These are phyloP conservation scores for Chloebia gouldiae DNA, from an alignment of 2,113 vertebrate species.

Conservation along the genomic window DNA sequence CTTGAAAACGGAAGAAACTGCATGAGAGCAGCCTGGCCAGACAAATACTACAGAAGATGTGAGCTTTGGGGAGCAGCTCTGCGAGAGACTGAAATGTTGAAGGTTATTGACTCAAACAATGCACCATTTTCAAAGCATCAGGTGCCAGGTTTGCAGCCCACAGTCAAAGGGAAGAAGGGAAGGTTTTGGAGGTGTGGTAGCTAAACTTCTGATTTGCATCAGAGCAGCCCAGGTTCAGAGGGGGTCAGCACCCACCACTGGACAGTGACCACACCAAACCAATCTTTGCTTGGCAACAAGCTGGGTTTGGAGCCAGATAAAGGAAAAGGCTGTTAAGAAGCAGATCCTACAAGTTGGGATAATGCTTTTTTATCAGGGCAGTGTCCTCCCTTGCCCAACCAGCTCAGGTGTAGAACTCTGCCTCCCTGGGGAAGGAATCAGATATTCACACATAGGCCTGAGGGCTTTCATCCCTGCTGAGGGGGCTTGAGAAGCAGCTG, in stretches of 20 bases:
- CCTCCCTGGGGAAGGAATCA: not conserved
- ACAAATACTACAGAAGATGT: not conserved
- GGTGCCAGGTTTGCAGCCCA: not conserved
- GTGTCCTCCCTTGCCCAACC: not conserved
- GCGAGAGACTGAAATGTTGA: not conserved
- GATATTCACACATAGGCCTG: not conserved
- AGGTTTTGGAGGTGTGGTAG: not conserved
- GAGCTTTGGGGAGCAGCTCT: not conserved
- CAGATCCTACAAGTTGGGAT: not conserved
- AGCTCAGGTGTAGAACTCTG: not conserved
- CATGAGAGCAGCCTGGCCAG: not conserved
- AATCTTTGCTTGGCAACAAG: not conserved
- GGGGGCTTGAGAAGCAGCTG: not conserved
- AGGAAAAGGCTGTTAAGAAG: not conserved
- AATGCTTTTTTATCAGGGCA: not conserved
- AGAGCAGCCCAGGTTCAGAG: not conserved
- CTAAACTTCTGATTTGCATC: not conserved
- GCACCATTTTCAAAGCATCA: not conserved
- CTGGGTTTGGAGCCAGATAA: not conserved
- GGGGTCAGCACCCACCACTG: not conserved
- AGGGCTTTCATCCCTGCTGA: not conserved
- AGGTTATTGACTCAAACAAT: not conserved
- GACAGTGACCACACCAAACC: accelerated
- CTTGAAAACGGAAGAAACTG: slow-evolving; percentile 9
- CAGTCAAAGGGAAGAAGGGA: accelerated